Evolutionary conservation across 2,797 vertebrate genomes (phyloP).

Genomic region (Lophotriccus pileatus): DNA sequence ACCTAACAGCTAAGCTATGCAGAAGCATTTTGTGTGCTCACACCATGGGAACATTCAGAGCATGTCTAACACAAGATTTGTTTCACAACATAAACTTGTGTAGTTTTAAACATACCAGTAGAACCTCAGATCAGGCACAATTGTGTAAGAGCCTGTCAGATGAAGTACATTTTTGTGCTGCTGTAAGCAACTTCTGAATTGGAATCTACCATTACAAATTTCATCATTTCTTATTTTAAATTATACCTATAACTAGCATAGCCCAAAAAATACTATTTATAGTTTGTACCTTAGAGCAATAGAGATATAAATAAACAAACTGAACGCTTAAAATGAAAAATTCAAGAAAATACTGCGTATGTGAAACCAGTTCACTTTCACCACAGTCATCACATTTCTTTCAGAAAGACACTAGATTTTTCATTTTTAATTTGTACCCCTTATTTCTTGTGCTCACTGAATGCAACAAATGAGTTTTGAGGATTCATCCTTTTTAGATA

Average conservation of each 20-base stretch:
- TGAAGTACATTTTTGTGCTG: not conserved
- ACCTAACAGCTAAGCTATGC: not conserved
- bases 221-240: not conserved
- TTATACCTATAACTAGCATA: not conserved
- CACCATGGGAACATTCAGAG: conserved; percentile 17
- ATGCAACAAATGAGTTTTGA: not conserved
- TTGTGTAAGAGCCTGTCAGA: not conserved
- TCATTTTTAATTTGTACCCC: not conserved
- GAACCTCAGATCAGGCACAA: not conserved
- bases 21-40: not conserved
- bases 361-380: not conserved
- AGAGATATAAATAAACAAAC: not conserved
- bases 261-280: not conserved
- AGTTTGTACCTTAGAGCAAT: not conserved
- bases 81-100: conserved; percentile 37
- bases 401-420: not conserved
- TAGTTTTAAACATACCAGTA: not conserved
- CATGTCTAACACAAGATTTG: not conserved
- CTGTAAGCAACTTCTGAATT: not conserved
- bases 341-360: not conserved
- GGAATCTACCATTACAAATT: not conserved
- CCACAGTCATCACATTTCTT: not conserved
- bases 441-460: not conserved
- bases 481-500: not conserved
- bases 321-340: not conserved